Conservation (phyloP, 2,888 invertebrate species). For the Acleris holmiana region DNA sequence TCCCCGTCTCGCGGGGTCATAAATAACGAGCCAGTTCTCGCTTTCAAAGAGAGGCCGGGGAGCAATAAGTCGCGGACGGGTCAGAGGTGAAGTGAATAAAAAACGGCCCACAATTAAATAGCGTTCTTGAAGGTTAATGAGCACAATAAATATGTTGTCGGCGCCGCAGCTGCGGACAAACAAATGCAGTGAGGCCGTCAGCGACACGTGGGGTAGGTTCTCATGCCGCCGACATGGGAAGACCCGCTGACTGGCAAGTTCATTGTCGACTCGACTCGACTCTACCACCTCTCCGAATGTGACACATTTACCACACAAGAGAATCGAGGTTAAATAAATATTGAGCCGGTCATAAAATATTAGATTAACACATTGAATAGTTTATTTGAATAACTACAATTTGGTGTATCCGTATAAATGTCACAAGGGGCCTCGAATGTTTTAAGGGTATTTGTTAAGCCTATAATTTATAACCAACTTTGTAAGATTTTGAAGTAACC, state of each 20-base stretch:
- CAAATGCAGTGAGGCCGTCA: conserved; percentile 61
- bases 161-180: conserved; percentile 82
- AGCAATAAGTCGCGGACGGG: conserved; percentile 82
- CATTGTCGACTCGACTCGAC: conserved; percentile 66
- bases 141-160: conserved; percentile 85
- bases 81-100: conserved; percentile 84
- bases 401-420: conserved; percentile 45
- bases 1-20: conserved; percentile 74
- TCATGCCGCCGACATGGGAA: conserved; percentile 51
- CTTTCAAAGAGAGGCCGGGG: conserved; percentile 81
- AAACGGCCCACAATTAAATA: conserved; percentile 85
- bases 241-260: conserved; percentile 69
- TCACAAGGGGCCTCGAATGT: conserved; percentile 44
- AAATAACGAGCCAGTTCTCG: conserved; percentile 81
- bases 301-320: conserved; percentile 60
- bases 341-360: conserved; percentile 50
- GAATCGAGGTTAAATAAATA: conserved; percentile 62
- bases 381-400: conserved; percentile 51
- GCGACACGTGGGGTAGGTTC: conserved; percentile 76
- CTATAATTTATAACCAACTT: conserved; percentile 56
- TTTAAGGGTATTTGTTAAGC: conserved; percentile 57
- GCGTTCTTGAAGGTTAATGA: conserved; percentile 85
- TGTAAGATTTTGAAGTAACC: conserved; percentile 55
- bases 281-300: conserved; percentile 60
- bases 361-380: conserved; percentile 46